A percentile compares a stretch with the other conserved stretches of the same genome.
These are phyloP conservation scores for Ianthella basta DNA, from an alignment of 37 sponge, comb jelly and placozoan genomes.

Conservation along the genomic window DNA sequence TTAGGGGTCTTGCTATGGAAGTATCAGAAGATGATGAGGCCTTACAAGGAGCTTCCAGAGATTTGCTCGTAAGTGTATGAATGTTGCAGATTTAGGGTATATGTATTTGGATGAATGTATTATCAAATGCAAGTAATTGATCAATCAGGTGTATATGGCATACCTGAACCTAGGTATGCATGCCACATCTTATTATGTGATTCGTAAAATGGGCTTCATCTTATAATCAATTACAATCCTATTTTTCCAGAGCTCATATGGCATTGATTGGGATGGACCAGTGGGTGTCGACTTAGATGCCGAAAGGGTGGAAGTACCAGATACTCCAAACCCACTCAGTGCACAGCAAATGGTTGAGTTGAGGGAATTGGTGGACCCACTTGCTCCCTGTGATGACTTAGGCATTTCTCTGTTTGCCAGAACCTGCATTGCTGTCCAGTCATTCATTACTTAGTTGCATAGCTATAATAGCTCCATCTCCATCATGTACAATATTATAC, in stretches of 20 bases:
- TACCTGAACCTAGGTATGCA: not conserved
- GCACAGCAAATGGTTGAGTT: not conserved
- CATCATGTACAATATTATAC: too few species aligned
- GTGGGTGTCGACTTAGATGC: not conserved
- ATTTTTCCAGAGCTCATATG: not conserved
- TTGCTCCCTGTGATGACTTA: slow-evolving; percentile 4
- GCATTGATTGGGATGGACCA: slow-evolving; percentile 29
- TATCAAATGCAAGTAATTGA: too few species aligned
- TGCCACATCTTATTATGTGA: not conserved
- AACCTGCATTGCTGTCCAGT: not conserved
- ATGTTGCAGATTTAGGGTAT: too few species aligned
- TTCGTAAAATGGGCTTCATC: not conserved
- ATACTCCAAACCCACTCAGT: not conserved
- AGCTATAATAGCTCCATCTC: too few species aligned
- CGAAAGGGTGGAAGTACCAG: not conserved
- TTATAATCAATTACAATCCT: not conserved
- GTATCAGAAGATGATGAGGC: not conserved
- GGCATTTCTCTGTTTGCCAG: not conserved
- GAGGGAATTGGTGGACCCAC: not conserved
- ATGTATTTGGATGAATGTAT: too few species aligned
- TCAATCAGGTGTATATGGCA: too few species aligned
- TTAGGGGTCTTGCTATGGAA: not conserved
- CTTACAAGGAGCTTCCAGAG: slow-evolving; percentile 6
- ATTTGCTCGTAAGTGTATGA: slow-evolving; percentile 11
- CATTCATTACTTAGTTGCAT: not conserved